Evolutionary conservation across 1,140 invertebrate genomes (phyloP), one percentile per base, ranked within the genome.

Genomic region (Proctacanthus coquilletti): DNA sequence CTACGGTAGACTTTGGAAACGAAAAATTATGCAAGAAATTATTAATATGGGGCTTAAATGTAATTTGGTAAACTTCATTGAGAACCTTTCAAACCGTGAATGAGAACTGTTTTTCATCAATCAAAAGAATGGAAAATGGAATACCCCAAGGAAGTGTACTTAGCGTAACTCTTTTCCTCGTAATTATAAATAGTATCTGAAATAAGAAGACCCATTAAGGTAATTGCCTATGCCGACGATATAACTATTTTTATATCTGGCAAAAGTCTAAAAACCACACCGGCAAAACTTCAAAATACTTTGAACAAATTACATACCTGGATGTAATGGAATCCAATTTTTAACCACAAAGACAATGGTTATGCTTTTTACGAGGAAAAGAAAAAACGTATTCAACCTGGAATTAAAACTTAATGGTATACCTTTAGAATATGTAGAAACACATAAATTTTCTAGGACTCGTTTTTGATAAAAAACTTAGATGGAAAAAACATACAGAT

Each of bases 1-100:
- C 2, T 50, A 49, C 20, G 49, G 57, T 14, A 49, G 41, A 27
- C 30, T 42, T 5, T 49, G 41, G 41, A 39, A 34, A 11, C 21
- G 47, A 13, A 39, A 18, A 10, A 34, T 43, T 10, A 27, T 45
- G 3, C 13, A 40, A 32, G 31, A 42, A 6, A n/a, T 44, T 10
- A 18, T 21, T 8, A n/a, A 39, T 3, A 14, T 31, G 11, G 25
- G 34, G 3, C 13, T 47, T 11, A 38, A 31, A 13, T 43, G 41
- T 3, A 31, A 39, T 20, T 33, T 43, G 13, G 17, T 42, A 3
- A 18, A 18, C 3, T 47, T 39, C 18, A 38, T 45, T 5, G 32
- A 34, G 21, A 41, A 42, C n/a, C 11, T 39, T 45, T 8, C 21
- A 36, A 42, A 37, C 42, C 1, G 38, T 21, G 32, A 23, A 38